Percentiles rank a stretch among this genome's conserved stretches.
Conservation (phyloP, 2,113 vertebrate genomes). For the Suricata suricatta region DNA sequence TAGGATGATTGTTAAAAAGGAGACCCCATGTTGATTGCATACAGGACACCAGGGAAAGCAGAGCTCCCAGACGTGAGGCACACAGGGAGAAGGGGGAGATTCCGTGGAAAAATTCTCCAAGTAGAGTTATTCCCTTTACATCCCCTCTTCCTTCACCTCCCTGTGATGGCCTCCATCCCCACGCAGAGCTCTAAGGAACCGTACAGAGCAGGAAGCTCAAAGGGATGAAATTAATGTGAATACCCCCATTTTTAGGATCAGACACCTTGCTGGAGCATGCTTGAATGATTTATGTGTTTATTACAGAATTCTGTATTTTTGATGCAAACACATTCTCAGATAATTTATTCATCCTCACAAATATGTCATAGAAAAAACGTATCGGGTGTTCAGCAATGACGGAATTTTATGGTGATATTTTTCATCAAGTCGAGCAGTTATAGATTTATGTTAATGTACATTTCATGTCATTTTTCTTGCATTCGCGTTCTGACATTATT, state of each 20-base stretch:
- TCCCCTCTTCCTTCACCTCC: background rate
- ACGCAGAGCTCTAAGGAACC: background rate
- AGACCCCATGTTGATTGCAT: background rate
- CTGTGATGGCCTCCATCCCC: background rate
- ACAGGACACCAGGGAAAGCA: background rate
- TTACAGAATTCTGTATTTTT: slow-evolving; percentile 69
- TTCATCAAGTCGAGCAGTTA: slow-evolving; percentile 64
- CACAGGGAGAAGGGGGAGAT: background rate
- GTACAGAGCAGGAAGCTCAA: background rate
- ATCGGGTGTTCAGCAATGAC: background rate
- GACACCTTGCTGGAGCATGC: slow-evolving; percentile 37
- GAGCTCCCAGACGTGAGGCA: background rate
- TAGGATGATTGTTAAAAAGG: background rate
- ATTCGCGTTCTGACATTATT: slow-evolving; percentile 63
- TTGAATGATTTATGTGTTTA: slow-evolving; percentile 73
- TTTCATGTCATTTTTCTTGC: slow-evolving; percentile 59
- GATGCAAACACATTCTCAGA: slow-evolving; percentile 70
- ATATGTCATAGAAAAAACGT: slow-evolving; percentile 59
- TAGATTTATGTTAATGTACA: slow-evolving; percentile 69
- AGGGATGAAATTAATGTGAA: background rate
- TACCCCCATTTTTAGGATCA: background rate
- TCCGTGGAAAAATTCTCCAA: background rate
- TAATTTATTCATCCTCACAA: slow-evolving; percentile 76
- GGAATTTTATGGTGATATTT: slow-evolving; percentile 56
- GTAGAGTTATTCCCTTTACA: background rate